These are phyloP conservation scores for Polymixis lichenea DNA, from an alignment of 2,888 invertebrate species.

Conservation along the genomic window DNA sequence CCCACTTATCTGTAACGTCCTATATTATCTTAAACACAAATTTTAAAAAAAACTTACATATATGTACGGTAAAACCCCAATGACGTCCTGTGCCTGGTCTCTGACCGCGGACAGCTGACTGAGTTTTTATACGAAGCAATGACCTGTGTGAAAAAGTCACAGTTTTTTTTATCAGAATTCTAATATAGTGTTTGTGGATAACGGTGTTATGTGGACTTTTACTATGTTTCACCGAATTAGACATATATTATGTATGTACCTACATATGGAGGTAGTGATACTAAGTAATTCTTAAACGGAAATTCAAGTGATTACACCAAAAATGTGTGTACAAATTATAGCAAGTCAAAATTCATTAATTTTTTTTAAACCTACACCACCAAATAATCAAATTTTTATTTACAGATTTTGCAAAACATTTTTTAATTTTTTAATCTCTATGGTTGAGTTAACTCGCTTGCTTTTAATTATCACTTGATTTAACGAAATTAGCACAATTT, in stretches of 20 bases:
- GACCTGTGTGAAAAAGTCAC: slow-evolving; percentile 22
- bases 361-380: too few species aligned
- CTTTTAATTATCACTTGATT: not conserved
- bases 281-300: too few species aligned
- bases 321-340: too few species aligned
- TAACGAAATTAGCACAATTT: not conserved
- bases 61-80: slow-evolving; percentile 45
- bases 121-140: slow-evolving; percentile 35
- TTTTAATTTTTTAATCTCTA: not conserved
- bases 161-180: slow-evolving; percentile 8
- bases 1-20: slow-evolving; percentile 21
- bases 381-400: too few species aligned
- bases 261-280: too few species aligned
- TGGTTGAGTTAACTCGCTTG: not conserved
- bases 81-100: slow-evolving; percentile 13
- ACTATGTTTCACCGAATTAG: not conserved
- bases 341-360: too few species aligned
- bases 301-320: too few species aligned
- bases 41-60: not conserved
- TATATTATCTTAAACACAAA: slow-evolving; percentile 10
- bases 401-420: not conserved
- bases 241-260: not conserved
- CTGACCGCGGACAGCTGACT: slow-evolving; percentile 46
- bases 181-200: not conserved
- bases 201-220: slow-evolving; percentile 5